Evolutionary conservation across 2,888 invertebrate species (phyloP).

Genomic region (Habroteleia sp.): DNA sequence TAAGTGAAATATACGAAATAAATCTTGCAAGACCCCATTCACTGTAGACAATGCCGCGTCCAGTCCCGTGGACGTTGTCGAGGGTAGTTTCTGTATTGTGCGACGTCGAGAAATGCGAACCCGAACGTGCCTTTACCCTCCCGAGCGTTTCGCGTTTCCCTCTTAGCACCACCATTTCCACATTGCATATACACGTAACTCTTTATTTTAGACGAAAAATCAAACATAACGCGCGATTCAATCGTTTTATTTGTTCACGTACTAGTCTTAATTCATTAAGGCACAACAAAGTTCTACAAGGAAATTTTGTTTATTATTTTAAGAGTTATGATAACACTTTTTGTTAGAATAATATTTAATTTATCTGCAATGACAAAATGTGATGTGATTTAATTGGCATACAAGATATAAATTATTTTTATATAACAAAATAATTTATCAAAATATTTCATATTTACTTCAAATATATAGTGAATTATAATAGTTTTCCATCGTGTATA

Average conservation of each 20-base stretch:
- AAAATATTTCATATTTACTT: no score
- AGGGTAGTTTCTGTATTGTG: slow-evolving; percentile 78
- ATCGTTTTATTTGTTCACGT: slow-evolving; percentile 56
- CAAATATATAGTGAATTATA: no score
- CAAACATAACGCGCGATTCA: slow-evolving; percentile 50
- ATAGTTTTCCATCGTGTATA: no score
- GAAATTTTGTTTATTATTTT: no score
- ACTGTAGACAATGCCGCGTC: slow-evolving; percentile 79
- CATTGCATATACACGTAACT: slow-evolving; percentile 52
- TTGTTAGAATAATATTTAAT: no score
- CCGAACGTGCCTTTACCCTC: slow-evolving; percentile 71
- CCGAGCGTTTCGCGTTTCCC: slow-evolving; percentile 69
- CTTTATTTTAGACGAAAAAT: slow-evolving; percentile 65
- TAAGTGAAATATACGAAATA: slow-evolving; percentile 82
- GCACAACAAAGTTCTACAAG: background rate
- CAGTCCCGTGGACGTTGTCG: slow-evolving; percentile 77
- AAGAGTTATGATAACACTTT: no score
- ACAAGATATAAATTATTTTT: no score
- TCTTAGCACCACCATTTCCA: slow-evolving; percentile 62
- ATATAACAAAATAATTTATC: no score
- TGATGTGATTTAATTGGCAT: no score
- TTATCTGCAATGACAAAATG: no score
- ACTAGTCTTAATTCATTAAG: slow-evolving; percentile 54
- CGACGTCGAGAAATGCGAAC: slow-evolving; percentile 73
- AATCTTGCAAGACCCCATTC: slow-evolving; percentile 81